Evolutionary conservation across 2,113 vertebrate species (phyloP), one percentile per base, ranked within the genome.

Genomic region (mouse (Mus musculus)): DNA sequence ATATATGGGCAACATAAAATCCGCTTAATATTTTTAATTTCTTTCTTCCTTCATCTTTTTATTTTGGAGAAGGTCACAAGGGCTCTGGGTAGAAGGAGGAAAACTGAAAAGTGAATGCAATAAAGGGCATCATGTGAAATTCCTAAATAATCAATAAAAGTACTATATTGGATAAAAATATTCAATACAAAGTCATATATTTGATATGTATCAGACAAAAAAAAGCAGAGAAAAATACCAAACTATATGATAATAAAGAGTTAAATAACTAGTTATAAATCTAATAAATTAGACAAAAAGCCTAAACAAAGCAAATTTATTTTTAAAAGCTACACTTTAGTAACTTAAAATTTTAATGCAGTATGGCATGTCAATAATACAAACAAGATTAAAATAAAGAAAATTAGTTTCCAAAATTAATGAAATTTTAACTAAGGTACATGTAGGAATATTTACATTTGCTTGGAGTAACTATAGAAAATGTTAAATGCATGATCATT

Each of bases 391-490:
- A 33, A 33, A 36, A 67, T 33, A 36, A 3, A 28, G 63, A 88
- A 17, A 49, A 76, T 61, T 4, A 67, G 16, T 46, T 26, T 20
- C 87, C 16, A 90, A 94, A 92, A 54, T 81, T 17, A 61, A 42
- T 59, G n/a, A 95, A 94, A 72, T 3, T 72, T 61, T 85, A 94
- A 88, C 16, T 76, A 67, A 88, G n/a, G 0, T 76, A 22, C 39
- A 17, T 54, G 26, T 0, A 67, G 10, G 7, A 2, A 46, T 91
- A 5, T 67, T 77, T 11, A 46, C 80, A 81, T 65, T 46, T 84
- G 20, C n/a, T 63, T 96, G 33, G 30, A 96, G 80, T 75, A 61
- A 78, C 81, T 76, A 78, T 65, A 73, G 13, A 81, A 89, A 90
- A 80, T 3, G 1, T 1, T 71, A 78, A 82, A 1, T 67, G 86